Conservation (phyloP, 2,113 vertebrate species). For the Craseonycteris thonglongyai region DNA sequence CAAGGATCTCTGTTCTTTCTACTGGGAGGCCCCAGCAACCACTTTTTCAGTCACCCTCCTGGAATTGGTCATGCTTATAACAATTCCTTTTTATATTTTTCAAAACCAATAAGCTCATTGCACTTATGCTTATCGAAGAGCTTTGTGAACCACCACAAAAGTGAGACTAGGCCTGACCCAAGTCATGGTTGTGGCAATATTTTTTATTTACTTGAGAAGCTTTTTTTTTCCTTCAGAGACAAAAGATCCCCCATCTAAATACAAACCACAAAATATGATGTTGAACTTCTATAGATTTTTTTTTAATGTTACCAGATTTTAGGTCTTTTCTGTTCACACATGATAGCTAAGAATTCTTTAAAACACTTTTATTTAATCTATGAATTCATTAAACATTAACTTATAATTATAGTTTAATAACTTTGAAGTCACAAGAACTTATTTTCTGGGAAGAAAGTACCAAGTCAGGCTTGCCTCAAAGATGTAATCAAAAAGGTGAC, state of each 20-base stretch:
- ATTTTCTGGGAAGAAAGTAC: neutral
- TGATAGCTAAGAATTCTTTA: neutral
- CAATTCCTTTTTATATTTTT: neutral
- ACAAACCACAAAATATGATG: neutral
- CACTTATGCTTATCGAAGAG: slow-evolving; percentile 33
- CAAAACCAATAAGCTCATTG: neutral
- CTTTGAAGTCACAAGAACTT: slow-evolving; percentile 12
- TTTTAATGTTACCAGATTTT: neutral
- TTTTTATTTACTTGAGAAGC: slow-evolving; percentile 38
- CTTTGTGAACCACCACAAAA: neutral
- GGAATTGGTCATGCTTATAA: neutral
- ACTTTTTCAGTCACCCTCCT: neutral
- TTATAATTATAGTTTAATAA: neutral
- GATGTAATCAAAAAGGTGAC: neutral
- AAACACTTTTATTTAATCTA: neutral
- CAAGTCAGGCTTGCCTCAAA: neutral
- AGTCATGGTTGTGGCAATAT: neutral
- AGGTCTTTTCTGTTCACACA: neutral
- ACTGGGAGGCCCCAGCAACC: neutral
- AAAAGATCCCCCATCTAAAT: neutral
- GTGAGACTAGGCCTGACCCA: neutral
- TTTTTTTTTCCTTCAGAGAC: neutral
- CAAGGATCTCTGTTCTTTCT: neutral
- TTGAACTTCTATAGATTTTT: neutral
- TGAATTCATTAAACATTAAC: neutral